Conservation (phyloP, 1,140 invertebrate species). For the Scaptomyza hsui region DNA sequence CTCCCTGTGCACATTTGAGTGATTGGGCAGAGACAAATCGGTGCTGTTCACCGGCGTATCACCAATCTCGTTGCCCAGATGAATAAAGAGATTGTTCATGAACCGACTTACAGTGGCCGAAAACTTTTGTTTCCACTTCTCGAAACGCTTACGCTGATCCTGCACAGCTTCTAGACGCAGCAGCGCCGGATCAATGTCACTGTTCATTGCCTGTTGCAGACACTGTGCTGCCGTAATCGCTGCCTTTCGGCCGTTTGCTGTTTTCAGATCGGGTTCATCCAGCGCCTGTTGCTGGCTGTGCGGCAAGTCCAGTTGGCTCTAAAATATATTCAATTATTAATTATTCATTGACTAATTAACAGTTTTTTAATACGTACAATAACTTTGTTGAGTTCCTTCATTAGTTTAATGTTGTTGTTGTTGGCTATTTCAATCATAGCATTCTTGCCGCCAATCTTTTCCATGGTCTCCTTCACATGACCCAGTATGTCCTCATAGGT, state of each 20-base stretch:
- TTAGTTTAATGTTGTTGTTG: conserved; percentile 91
- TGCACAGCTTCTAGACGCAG: conserved; percentile 91
- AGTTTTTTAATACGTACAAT: conserved; percentile 85
- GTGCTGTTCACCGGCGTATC: conserved; percentile 80
- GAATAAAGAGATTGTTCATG: conserved; percentile 96
- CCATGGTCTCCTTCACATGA: conserved; percentile 93
- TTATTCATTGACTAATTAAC: neutral
- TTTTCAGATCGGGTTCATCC: conserved; percentile 90
- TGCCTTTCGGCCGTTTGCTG: conserved; percentile 89
- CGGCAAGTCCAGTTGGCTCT: conserved; percentile 90
- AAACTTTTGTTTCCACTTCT: conserved; percentile 93
- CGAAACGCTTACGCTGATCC: conserved; percentile 94
- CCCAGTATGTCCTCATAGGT: conserved; percentile 92
- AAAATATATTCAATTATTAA: neutral
- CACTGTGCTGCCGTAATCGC: conserved; percentile 92
- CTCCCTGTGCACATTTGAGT: conserved; percentile 92
- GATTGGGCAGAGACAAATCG: conserved; percentile 90
- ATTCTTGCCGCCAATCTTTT: conserved; percentile 97
- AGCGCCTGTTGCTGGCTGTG: conserved; percentile 88
- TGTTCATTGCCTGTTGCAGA: conserved; percentile 91
- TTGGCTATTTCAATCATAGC: conserved; percentile 93
- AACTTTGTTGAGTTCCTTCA: conserved; percentile 91
- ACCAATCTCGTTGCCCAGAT: conserved; percentile 89
- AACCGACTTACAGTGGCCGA: conserved; percentile 92
- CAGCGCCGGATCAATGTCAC: conserved; percentile 87